Base-by-base conservation (phyloP, 2,113 vertebrate species). In the Esox niger region DNA sequence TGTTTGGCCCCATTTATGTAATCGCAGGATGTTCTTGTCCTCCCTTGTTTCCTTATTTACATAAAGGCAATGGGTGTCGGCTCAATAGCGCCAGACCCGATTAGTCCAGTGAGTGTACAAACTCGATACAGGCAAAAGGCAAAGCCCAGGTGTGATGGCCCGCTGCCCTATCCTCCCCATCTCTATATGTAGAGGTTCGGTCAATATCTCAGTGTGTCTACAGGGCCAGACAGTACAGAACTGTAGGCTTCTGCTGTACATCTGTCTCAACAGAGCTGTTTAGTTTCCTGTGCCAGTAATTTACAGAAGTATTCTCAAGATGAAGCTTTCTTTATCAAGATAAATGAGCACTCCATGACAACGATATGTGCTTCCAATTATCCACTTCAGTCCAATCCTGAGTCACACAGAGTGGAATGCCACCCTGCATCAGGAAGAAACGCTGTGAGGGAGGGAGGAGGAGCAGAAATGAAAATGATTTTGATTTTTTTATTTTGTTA, bases 271-370 rank as follows among this genome's bases (percentile, higher is more conserved):
- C 60, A 64, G 62, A 54, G 58, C 38, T 33, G 26, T 26, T 69
- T 71, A 65, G 29, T 75, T 70, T 78, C 61, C 65, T 60, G 59
- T 8, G 31, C 32, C 35, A 62, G 71, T 78, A 71, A 74, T 78
- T 80, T 69, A 75, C 58, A 75, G 31, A 65, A 78, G 72, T 47
- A 43, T 79, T 87, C 82, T 83, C 71, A 26, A 73, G 70, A 75
- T 68, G 70, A 73, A 17, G 67, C 67, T 82, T 80, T 78, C 66
- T 69, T 84, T 58, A 76, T 73, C 65, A 75, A 77, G 77, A 82
- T 82, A 81, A 85, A 85, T 67, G 73, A 82, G 70, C 74, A 56
- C 63, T 62, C 68, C 63, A 54, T 71, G 63, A 75, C 31, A 46
- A 74, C 58, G 65, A 29, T 71, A 73, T 61, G 74, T 67, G 65